A percentile compares a stretch with the other conserved stretches of the same genome.
These are phyloP conservation scores for Uloborus plumipes DNA, from an alignment of 2,888 invertebrate species.

Conservation along the genomic window DNA sequence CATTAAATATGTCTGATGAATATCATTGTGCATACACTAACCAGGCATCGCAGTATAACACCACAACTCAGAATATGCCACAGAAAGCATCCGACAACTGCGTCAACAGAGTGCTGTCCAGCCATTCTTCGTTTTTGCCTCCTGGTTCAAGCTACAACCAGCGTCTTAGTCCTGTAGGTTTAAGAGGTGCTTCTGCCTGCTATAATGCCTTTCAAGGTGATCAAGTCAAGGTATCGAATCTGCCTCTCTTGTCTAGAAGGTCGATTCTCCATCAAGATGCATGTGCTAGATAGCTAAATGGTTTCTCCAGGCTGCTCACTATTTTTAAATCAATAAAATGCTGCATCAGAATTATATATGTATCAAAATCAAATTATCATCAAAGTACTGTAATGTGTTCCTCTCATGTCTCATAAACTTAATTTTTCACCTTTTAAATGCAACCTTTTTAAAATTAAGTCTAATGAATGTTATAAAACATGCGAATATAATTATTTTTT, in stretches of 20 bases:
- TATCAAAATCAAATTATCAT: too few relatives aligned
- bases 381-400: too few relatives aligned
- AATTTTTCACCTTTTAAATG: too few relatives aligned
- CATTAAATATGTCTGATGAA: conserved; percentile 20
- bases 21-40: conserved; percentile 17
- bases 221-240: conserved; percentile 54
- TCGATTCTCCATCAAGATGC: conserved; percentile 51
- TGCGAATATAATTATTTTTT: too few relatives aligned
- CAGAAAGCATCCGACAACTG: conserved; percentile 30
- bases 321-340: conserved; percentile 28
- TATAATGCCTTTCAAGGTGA: conserved; percentile 40
- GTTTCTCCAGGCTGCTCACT: conserved; percentile 19
- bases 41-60: conserved; percentile 3
- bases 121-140: conserved; percentile 25
- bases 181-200: conserved; percentile 41
- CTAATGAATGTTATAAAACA: too few relatives aligned
- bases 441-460: too few relatives aligned
- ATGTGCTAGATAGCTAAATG: conserved; percentile 30
- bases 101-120: conserved; percentile 36
- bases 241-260: conserved; percentile 36
- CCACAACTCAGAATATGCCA: conserved; percentile 15
- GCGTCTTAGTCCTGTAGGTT: conserved; percentile 37
- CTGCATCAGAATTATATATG: conserved; percentile 3
- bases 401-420: too few relatives aligned
- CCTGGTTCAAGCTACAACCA: conserved; percentile 39